These are phyloP conservation scores for Turdus rufiventris DNA, from an alignment of 2,113 vertebrate species.

Conservation along the genomic window DNA sequence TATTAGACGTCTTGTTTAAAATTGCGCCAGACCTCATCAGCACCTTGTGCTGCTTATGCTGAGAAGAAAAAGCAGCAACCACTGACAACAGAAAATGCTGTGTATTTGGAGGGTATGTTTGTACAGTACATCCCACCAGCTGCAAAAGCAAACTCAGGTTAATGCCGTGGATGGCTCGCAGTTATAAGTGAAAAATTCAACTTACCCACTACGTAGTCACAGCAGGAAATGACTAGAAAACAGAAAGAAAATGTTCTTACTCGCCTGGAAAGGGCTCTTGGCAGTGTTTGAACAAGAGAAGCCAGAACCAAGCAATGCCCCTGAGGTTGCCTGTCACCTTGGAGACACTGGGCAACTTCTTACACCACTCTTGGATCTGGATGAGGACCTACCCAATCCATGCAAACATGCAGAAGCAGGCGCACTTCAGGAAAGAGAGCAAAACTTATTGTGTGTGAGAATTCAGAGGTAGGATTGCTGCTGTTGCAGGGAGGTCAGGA, in stretches of 20 bases:
- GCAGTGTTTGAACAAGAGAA: not conserved
- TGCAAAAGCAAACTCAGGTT: not conserved
- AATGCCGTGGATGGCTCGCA: not conserved
- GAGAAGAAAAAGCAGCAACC: not conserved
- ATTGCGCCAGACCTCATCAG: conserved; percentile 1
- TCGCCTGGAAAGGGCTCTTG: not conserved
- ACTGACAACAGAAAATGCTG: not conserved
- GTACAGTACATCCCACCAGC: not conserved
- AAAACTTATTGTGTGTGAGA: not conserved
- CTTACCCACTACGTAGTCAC: conserved; percentile 80
- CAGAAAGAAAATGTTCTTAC: conserved; percentile 57
- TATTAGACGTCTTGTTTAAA: conserved; percentile 35
- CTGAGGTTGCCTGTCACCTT: not conserved
- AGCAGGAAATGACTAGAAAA: conserved; percentile 79
- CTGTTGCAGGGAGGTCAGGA: not conserved
- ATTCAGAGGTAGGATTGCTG: not conserved
- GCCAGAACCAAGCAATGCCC: not conserved
- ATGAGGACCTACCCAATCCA: not conserved
- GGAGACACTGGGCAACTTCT: not conserved
- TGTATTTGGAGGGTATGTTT: not conserved
- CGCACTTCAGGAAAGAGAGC: not conserved
- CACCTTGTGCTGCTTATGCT: not conserved
- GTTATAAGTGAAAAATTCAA: conserved; percentile 24
- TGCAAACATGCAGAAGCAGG: not conserved
- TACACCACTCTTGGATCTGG: not conserved